These are phyloP conservation scores for Cinara cedri DNA, from an alignment of 2,888 invertebrate species.

Conservation along the genomic window DNA sequence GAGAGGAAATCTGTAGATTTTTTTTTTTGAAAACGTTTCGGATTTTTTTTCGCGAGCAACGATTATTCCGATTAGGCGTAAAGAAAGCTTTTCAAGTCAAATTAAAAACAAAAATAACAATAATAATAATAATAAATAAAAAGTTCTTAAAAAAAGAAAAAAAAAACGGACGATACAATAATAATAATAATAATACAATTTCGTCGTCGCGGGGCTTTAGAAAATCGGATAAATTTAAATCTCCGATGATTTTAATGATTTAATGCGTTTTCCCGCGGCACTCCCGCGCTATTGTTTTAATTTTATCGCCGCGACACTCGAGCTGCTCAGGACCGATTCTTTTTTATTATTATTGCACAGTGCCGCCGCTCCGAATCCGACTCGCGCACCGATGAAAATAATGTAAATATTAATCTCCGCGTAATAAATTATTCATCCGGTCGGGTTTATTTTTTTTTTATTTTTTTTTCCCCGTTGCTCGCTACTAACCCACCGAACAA, in stretches of 20 bases:
- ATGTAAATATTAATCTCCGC: constrained; percentile 53
- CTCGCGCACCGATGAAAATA: constrained; percentile 28
- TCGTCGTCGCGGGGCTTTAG: constrained; percentile 15
- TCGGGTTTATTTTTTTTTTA: not conserved
- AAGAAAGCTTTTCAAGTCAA: constrained; percentile 28
- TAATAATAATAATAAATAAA: too few relatives aligned
- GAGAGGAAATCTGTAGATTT: not conserved
- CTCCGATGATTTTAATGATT: constrained; percentile 47
- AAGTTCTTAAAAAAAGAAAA: too few relatives aligned
- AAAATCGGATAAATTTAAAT: constrained; percentile 38
- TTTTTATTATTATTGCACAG: constrained; percentile 29
- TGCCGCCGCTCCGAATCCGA: constrained; percentile 28
- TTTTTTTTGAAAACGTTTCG: not conserved
- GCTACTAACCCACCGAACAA: constrained; percentile 6
- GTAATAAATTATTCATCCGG: constrained; percentile 54
- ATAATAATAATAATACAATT: not conserved
- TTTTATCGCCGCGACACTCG: constrained; percentile 40
- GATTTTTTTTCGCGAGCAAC: not conserved
- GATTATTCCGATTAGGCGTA: constrained; percentile 9
- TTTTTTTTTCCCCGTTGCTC: constrained; percentile 1
- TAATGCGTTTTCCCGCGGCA: constrained; percentile 22
- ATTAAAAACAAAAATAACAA: not conserved
- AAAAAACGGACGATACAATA: constrained; percentile 7
- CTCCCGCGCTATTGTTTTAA: constrained; percentile 29
- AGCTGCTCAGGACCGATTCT: constrained; percentile 28